Base-by-base conservation (phyloP, 2,888 invertebrate genomes). In the Drosophila hawaiiensis region DNA sequence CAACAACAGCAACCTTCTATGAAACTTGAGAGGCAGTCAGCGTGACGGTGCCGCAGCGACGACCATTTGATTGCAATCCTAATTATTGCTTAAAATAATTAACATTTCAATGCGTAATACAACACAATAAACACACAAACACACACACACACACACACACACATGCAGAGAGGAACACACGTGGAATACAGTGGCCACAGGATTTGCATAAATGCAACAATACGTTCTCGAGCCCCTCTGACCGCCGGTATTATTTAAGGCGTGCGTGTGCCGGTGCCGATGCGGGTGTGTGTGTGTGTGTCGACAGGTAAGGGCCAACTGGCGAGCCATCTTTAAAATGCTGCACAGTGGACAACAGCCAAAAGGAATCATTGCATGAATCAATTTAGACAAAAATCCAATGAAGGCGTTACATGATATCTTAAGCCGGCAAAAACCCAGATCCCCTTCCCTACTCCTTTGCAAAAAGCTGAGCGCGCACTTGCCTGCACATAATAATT, bases 41-140 rank as follows among this genome's bases (percentile, higher is more conserved):
- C 72, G 64, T 72, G 82, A 78, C 68, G 73, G 73, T 64, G 68
- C 66, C 53, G 67, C 65, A 65, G 73, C 68, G 69, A 47, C 69
- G 76, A 68, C 73, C 78, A 80, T 86, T 87, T 90, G 91, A 90
- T 90, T 87, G 87, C 86, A 90, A 83, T 89, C 87, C 87, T 89
- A 90, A 83, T 88, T 89, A 89, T 91, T 89, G 85, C 85, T 87
- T 83, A 83, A 87, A 91, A 88, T 84, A 89, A 88, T 91, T 88
- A 91, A 89, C 91, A 89, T 91, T 89, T 88, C 83, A 91, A 91
- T 89, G 90, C 84, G 78, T 90, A 91, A 78, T 82, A 78, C 78
- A 83, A 77, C 39, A 83, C 91, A 82, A 79, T 80, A 83, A 72
- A 63, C 62, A 73, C 66, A 68, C 73, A 49, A 62, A 68, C 37